These are phyloP conservation scores for Apostichopus leukothele DNA, from an alignment of 53 echinoderm and acorn worm species.

Conservation along the genomic window DNA sequence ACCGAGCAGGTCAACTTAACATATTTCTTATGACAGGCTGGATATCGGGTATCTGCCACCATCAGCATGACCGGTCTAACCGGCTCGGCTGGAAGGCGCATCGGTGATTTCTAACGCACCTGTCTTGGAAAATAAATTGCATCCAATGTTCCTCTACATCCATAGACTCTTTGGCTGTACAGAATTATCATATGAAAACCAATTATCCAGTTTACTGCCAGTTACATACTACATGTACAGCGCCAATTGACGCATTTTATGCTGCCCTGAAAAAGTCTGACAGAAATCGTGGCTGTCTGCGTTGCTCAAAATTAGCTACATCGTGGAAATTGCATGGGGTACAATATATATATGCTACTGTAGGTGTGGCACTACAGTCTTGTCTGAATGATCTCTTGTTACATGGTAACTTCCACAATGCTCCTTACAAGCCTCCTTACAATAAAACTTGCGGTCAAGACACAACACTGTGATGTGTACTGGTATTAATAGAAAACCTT, in stretches of 20 bases:
- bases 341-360: no score
- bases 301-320: no score
- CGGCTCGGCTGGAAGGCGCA: constrained; percentile 39
- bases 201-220: constrained; percentile 9
- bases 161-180: neutral
- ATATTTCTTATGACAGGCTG: constrained; percentile 43
- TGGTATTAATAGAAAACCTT: neutral
- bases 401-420: no score
- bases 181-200: neutral
- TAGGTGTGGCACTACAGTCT: no score
- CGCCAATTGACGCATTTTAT: no score
- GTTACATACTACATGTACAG: no score
- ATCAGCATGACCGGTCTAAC: constrained; percentile 33
- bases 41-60: constrained; percentile 12
- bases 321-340: no score
- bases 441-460: neutral
- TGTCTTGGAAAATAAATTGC: constrained; percentile 29
- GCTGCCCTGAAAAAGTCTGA: no score
- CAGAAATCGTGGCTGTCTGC: no score
- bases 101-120: constrained; percentile 5
- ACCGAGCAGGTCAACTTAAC: constrained; percentile 36
- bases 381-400: no score
- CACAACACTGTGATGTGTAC: neutral
- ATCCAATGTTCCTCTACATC: neutral
- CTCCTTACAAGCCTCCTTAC: neutral